Conservation (phyloP, 2,888 invertebrate species). For the Iselma pallidipennis region DNA sequence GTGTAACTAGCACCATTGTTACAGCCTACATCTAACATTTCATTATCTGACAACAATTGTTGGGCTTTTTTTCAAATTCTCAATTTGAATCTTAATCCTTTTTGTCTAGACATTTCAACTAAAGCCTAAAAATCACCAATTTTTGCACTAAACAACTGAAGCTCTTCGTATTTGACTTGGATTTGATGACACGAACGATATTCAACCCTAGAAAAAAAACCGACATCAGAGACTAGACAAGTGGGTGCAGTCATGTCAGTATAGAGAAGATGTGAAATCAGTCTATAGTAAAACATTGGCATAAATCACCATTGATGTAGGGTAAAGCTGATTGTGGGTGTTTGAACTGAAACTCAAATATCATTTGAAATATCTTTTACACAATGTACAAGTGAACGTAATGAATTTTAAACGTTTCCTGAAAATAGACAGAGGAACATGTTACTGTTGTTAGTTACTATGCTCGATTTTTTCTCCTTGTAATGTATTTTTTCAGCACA, state of each 20-base stretch:
- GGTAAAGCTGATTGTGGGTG: neutral
- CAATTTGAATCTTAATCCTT: neutral
- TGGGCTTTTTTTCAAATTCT: neutral
- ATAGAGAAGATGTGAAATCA: neutral
- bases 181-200: neutral
- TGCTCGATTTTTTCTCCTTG: too few relatives aligned
- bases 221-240: too few relatives aligned
- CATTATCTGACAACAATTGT: conserved; percentile 6
- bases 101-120: neutral
- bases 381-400: neutral
- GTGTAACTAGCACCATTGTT: conserved; percentile 20
- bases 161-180: neutral
- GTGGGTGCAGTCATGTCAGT: neutral
- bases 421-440: neutral
- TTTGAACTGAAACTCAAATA: neutral
- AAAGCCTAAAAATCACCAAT: too few relatives aligned
- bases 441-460: neutral
- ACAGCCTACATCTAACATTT: conserved; percentile 16
- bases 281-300: neutral
- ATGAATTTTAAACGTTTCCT: neutral
- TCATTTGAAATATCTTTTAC: neutral
- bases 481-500: neutral
- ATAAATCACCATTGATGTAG: neutral
- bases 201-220: neutral
- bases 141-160: too few relatives aligned